Percentiles rank a stretch among this genome's conserved stretches.
Conservation (phyloP, 2,797 vertebrate genomes). For the Chloroceryle amazona region DNA sequence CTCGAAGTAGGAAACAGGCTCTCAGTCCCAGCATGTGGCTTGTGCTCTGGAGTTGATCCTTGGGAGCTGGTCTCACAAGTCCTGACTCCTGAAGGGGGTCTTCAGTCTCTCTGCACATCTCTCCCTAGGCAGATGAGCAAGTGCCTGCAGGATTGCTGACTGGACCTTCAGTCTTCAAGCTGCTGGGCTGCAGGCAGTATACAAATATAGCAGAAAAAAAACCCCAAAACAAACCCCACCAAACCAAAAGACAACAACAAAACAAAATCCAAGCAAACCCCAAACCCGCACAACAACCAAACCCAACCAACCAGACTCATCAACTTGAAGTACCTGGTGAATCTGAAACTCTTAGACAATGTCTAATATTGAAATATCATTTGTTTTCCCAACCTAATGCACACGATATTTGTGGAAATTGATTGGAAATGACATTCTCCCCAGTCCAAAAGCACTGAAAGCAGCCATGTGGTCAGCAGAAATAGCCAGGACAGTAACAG, state of each 20-base stretch:
- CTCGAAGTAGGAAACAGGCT: neutral
- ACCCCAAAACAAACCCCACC: no score
- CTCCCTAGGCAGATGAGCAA: neutral
- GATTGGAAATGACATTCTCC: constrained; percentile 20
- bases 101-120: neutral
- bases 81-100: neutral
- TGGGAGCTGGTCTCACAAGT: neutral
- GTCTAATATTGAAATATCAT: neutral
- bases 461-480: constrained; percentile 22
- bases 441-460: constrained; percentile 14
- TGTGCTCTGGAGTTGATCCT: neutral
- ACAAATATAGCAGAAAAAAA: no score
- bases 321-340: neutral
- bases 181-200: neutral
- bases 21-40: neutral
- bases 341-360: neutral
- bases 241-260: no score
- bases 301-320: neutral
- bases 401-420: constrained; percentile 35
- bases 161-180: neutral
- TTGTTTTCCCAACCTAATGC: neutral
- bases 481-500: neutral
- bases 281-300: neutral
- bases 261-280: no score
- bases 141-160: neutral